Base-by-base conservation (phyloP, 2,113 vertebrate genomes). In the Mus pahari region DNA sequence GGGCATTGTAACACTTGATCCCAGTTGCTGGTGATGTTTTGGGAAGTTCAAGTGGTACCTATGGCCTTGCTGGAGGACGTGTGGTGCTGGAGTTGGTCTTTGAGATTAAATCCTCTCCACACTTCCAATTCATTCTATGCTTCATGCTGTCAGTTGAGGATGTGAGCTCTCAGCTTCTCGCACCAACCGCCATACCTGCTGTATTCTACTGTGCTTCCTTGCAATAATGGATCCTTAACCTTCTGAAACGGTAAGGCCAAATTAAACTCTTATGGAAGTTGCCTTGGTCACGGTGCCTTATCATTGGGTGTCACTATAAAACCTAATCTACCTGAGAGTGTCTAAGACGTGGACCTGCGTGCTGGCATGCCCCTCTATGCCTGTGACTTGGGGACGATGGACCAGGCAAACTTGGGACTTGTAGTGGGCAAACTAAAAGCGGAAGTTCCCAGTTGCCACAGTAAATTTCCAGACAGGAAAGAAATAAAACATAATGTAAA, bases 281-380 rank as follows among this genome's bases (percentile, higher is more conserved):
- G 9, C 50, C 50, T 79, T 36, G 48, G 77, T 36, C 50, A 36
- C 55, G 31, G 13, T 11, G 50, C 10, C 36, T 55, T 5, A 55
- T 79, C 48, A 55, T 50, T 55, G 5, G 12, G 11, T 12, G 31
- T 66, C 26, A 79, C 36, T 7, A 19, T 33, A 36, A 20, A 22
- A 53, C 19, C 77, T 53, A 53, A 36, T 1, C 4, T 7, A 79
- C n/a, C 33, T 10, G 55, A 78, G 74, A 78, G 74, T 1, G 24
- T 24, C 14, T 31, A 11, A 82, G 86, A 48, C 39, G 14, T 8
- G 3, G 3, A 14, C 7, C 13, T 17, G 2, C 2, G 6, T 22
- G 5, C 19, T 48, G 20, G 17, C 11, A 2, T 2, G 3, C 8
- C 3, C 31, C 24, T 31, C 42, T 0, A 0, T 20, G 1, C 20